A percentile compares a stretch with the other conserved stretches of the same genome.
These are phyloP conservation scores for Labeo calbasu DNA, from an alignment of 2,797 vertebrate genomes.

Conservation along the genomic window DNA sequence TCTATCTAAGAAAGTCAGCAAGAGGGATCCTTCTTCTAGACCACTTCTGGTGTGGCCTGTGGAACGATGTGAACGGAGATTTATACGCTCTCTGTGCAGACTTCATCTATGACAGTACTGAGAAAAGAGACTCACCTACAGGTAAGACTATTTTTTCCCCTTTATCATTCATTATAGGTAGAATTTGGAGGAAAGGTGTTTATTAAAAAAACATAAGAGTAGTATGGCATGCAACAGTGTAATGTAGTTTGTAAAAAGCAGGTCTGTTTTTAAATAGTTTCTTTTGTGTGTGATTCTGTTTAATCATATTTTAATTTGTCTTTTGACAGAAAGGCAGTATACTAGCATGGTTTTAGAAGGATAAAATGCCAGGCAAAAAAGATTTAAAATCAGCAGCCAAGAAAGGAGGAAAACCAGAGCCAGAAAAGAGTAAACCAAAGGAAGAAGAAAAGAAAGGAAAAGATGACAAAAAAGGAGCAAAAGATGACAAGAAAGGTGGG, in stretches of 20 bases:
- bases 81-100: slow-evolving; percentile 21
- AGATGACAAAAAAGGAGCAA: slow-evolving; percentile 75
- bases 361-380: slow-evolving; percentile 80
- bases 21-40: background rate
- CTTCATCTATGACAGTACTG: slow-evolving; percentile 22
- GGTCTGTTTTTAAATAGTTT: background rate
- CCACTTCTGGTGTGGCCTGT: slow-evolving; percentile 56
- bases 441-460: slow-evolving; percentile 73
- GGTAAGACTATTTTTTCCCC: slow-evolving; percentile 40
- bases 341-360: slow-evolving; percentile 73
- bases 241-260: background rate
- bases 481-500: slow-evolving; percentile 62
- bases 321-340: slow-evolving; percentile 53
- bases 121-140: slow-evolving; percentile 27
- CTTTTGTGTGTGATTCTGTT: background rate
- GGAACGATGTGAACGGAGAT: slow-evolving; percentile 55
- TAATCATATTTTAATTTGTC: slow-evolving; percentile 24
- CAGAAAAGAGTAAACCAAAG: slow-evolving; percentile 68
- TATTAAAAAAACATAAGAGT: background rate
- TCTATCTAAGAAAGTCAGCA: background rate
- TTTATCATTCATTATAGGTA: background rate
- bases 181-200: background rate
- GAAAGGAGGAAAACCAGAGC: slow-evolving; percentile 72
- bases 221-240: background rate
- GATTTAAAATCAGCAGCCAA: slow-evolving; percentile 76